phyloP scores from a whole-genome alignment of 2,113 vertebrate genomes.

The Erythrolamprus reginae region DNA sequence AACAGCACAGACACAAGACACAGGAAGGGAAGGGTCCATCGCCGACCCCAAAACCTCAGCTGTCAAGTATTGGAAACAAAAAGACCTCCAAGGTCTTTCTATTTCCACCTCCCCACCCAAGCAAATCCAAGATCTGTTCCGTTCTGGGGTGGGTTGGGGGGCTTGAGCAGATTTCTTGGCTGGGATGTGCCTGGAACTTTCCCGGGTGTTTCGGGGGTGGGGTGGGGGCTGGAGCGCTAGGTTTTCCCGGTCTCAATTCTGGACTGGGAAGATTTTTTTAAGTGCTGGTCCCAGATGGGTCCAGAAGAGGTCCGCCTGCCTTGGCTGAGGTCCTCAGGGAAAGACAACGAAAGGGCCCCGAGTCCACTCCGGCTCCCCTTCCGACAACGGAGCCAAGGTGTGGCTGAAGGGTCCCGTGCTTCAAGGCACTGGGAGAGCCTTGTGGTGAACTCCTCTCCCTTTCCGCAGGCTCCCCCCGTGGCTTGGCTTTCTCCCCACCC shows the following conservation, averaged over 20 bases:
- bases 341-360: accelerated
- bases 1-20: constrained; percentile 12
- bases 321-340: not conserved
- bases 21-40: not conserved
- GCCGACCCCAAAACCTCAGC: not conserved
- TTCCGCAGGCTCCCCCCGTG: not conserved
- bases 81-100: not conserved
- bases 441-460: not conserved
- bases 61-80: not conserved
- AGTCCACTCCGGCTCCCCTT: too few species aligned
- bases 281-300: not conserved
- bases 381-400: not conserved
- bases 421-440: not conserved
- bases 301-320: not conserved
- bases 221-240: too few species aligned
- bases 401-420: not conserved
- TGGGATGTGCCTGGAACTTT: not conserved
- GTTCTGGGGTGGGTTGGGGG: not conserved
- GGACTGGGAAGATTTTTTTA: not conserved
- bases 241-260: not conserved
- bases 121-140: not conserved
- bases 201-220: not conserved
- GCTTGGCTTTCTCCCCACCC: not conserved
- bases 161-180: not conserved
- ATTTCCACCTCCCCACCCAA: not conserved